Percentiles rank a stretch among this genome's conserved stretches.
Evolutionary conservation across 2,888 invertebrate species (phyloP).

Genomic region (Dione juno): DNA sequence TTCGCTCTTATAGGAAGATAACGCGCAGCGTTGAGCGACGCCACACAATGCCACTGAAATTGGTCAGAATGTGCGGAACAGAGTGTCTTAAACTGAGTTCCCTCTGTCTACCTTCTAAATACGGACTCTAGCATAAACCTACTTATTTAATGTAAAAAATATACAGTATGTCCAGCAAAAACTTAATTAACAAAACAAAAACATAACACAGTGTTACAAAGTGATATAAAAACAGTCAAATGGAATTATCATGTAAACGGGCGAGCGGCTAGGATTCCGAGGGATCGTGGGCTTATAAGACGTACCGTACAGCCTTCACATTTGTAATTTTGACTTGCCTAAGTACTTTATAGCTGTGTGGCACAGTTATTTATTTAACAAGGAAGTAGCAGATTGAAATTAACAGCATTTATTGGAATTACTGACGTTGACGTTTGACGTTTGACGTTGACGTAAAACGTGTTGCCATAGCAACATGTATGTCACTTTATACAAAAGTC

Average conservation of each 20-base stretch:
- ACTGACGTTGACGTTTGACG: background rate
- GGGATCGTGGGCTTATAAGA: constrained; percentile 19
- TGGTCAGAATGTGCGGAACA: too few relatives aligned
- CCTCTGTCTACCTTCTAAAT: background rate
- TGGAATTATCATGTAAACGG: constrained; percentile 24
- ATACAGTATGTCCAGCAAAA: background rate
- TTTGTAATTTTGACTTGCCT: constrained; percentile 2
- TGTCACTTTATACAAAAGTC: too few relatives aligned
- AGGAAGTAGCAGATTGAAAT: background rate
- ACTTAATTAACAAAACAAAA: constrained; percentile 11
- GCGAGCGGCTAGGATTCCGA: constrained; percentile 11
- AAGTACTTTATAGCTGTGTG: background rate
- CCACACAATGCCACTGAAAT: too few relatives aligned
- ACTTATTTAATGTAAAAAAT: background rate
- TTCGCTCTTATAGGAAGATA: too few relatives aligned
- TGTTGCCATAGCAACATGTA: too few relatives aligned
- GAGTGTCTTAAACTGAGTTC: too few relatives aligned
- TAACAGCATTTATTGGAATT: background rate
- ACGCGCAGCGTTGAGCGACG: too few relatives aligned
- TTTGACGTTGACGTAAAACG: too few relatives aligned
- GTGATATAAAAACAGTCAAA: constrained; percentile 25
- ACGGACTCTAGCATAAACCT: background rate
- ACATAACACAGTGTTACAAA: background rate
- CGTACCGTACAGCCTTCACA: constrained; percentile 2
- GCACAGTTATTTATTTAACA: background rate